Percentiles rank a stretch among this genome's conserved stretches.
These are phyloP conservation scores for Sylvilagus bachmani DNA, from an alignment of 2,113 vertebrate species.

Conservation along the genomic window DNA sequence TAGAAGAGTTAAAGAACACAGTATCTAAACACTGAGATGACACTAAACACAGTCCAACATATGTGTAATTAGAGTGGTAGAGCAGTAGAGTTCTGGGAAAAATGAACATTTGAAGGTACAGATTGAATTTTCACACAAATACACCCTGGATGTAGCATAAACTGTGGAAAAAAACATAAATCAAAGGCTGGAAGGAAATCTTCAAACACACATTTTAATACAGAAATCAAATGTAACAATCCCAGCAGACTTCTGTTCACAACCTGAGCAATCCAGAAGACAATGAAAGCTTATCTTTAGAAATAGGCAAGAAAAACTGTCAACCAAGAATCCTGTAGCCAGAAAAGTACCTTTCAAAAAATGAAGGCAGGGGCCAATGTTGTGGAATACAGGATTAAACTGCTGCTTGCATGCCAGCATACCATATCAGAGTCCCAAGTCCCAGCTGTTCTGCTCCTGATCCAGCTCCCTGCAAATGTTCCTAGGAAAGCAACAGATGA, in stretches of 20 bases:
- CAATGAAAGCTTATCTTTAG: background rate
- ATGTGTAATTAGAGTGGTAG: background rate
- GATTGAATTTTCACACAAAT: background rate
- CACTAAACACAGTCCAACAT: background rate
- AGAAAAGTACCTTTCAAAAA: background rate
- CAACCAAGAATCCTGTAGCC: background rate
- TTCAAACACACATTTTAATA: background rate
- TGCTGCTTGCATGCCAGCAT: too few species aligned
- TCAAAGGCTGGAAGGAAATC: background rate
- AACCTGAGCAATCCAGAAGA: background rate
- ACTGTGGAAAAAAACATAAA: background rate
- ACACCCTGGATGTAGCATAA: background rate
- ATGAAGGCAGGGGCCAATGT: background rate
- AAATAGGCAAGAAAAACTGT: background rate
- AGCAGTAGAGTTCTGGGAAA: background rate
- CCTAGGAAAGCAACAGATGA: too few species aligned
- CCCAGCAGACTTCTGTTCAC: background rate
- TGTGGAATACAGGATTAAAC: too few species aligned
- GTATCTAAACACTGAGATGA: background rate
- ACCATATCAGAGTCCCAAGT: too few species aligned
- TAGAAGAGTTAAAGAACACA: background rate
- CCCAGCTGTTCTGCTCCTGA: too few species aligned
- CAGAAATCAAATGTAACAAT: background rate
- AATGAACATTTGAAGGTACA: background rate
- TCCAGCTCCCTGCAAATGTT: too few species aligned